Percentiles rank a stretch among this genome's conserved stretches.
Conservation (phyloP, 2,797 vertebrate genomes). For the Smutsia gigantea region DNA sequence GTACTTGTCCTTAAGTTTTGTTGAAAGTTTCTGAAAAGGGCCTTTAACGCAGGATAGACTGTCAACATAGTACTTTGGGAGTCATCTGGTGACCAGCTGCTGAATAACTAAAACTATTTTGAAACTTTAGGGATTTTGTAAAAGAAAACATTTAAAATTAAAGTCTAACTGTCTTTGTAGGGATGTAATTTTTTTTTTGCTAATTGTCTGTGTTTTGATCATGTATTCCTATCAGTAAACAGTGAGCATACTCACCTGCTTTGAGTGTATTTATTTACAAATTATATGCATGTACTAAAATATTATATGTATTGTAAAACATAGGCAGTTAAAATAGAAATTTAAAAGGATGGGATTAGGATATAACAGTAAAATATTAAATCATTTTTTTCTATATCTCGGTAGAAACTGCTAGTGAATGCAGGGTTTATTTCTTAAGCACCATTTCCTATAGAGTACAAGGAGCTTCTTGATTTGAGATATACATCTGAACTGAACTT, state of each 20-base stretch:
- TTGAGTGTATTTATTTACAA: slow-evolving; percentile 32
- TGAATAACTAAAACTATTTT: neutral
- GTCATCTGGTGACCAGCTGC: slow-evolving; percentile 7
- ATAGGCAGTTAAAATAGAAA: slow-evolving; percentile 10
- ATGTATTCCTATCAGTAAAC: neutral
- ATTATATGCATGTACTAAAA: neutral
- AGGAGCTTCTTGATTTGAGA: neutral
- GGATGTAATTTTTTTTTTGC: neutral
- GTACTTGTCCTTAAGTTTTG: slow-evolving; percentile 31
- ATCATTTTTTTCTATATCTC: slow-evolving; percentile 33
- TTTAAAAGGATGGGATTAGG: neutral
- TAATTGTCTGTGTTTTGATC: slow-evolving; percentile 14
- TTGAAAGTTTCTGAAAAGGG: slow-evolving; percentile 39
- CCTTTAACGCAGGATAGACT: neutral
- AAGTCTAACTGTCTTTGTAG: slow-evolving; percentile 35
- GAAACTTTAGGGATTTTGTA: slow-evolving; percentile 23
- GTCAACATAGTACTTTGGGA: neutral
- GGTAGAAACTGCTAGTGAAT: neutral
- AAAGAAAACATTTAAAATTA: slow-evolving; percentile 56
- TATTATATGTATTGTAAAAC: neutral
- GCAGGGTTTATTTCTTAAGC: neutral
- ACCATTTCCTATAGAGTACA: slow-evolving; percentile 9
- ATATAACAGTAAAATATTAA: neutral
- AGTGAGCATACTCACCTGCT: neutral
- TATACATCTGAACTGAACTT: neutral